Conservation (phyloP, 2,888 invertebrate genomes). For the Mythimna pallens region DNA sequence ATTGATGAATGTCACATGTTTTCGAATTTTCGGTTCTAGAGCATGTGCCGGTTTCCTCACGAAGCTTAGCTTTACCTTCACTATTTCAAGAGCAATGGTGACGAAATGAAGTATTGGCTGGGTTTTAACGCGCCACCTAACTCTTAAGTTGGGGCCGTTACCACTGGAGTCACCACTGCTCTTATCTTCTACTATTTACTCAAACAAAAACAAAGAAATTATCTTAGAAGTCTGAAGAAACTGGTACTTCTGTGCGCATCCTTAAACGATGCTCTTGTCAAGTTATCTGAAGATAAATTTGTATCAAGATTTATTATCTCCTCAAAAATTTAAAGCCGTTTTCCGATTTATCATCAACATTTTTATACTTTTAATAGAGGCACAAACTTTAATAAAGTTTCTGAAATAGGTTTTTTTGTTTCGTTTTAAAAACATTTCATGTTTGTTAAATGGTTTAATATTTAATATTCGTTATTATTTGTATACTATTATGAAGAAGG, state of each 20-base stretch:
- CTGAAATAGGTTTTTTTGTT: slow-evolving; percentile 13
- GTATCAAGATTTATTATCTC: neutral
- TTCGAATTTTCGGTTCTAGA: too few species aligned
- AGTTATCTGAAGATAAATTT: neutral
- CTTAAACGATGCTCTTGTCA: neutral
- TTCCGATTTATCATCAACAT: neutral
- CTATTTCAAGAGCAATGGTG: too few species aligned
- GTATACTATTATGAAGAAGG: too few species aligned
- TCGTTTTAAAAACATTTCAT: neutral
- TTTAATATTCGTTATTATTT: neutral
- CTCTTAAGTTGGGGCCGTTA: too few species aligned
- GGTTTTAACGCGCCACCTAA: too few species aligned
- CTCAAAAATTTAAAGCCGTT: neutral
- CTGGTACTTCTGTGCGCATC: neutral
- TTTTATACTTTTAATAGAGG: slow-evolving; percentile 4
- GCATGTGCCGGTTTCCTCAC: too few species aligned
- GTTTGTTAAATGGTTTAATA: neutral
- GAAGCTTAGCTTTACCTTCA: too few species aligned
- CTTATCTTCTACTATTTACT: too few species aligned
- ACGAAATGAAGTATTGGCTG: too few species aligned
- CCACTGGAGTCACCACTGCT: too few species aligned
- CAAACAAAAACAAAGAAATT: too few species aligned
- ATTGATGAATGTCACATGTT: too few species aligned
- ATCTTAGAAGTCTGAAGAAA: neutral
- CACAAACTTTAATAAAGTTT: slow-evolving; percentile 8